phyloP scores from a whole-genome alignment of 2,888 invertebrate genomes.

The Fragum whitleyi region DNA sequence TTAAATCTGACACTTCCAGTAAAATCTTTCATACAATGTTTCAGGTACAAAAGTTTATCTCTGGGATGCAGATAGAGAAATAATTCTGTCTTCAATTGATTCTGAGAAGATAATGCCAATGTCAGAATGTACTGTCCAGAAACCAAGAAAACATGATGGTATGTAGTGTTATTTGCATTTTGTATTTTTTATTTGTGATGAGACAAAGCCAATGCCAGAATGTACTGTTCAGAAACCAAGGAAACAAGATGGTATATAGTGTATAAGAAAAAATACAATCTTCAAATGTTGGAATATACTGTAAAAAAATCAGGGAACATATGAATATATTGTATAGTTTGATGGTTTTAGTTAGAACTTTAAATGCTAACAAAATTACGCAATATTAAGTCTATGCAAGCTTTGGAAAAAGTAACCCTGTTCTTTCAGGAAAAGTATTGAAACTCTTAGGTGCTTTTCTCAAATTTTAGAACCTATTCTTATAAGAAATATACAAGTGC shows the following conservation, averaged over 20 bases:
- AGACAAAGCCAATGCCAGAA: slow-evolving; percentile 87
- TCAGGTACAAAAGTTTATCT: slow-evolving; percentile 94
- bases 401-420: too few species aligned
- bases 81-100: slow-evolving; percentile 92
- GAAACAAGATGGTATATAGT: slow-evolving; percentile 33
- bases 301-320: not conserved
- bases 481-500: too few species aligned
- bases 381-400: too few species aligned
- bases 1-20: too few species aligned
- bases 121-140: slow-evolving; percentile 49
- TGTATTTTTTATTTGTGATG: slow-evolving; percentile 75
- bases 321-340: too few species aligned
- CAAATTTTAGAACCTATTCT: too few species aligned
- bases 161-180: not conserved
- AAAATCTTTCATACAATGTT: slow-evolving; percentile 5
- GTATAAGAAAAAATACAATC: slow-evolving; percentile 87
- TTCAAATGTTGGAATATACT: slow-evolving; percentile 58
- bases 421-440: too few species aligned
- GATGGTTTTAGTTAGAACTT: too few species aligned
- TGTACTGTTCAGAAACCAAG: slow-evolving; percentile 22
- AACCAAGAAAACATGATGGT: slow-evolving; percentile 29
- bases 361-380: too few species aligned
- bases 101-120: slow-evolving; percentile 88
- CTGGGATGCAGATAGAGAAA: slow-evolving; percentile 91
- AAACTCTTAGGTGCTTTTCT: too few species aligned